These are phyloP conservation scores for Amblyopsis hoosieri DNA, from an alignment of 2,797 vertebrate genomes.

Conservation along the genomic window DNA sequence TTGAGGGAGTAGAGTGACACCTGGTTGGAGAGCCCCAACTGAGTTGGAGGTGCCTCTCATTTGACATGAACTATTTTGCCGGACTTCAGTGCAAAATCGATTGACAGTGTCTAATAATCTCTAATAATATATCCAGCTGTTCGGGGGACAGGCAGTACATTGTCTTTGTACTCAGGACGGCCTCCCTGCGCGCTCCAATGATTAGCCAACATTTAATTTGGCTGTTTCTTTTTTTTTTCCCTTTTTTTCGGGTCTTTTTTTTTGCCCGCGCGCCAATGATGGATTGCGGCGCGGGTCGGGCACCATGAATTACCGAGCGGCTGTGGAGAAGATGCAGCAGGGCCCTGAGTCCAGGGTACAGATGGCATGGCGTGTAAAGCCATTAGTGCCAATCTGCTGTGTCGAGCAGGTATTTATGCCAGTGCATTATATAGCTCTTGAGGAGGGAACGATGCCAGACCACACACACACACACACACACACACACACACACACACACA, in stretches of 20 bases:
- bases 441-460: conserved; percentile 61
- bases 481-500: background rate
- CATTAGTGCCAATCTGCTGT: conserved; percentile 80
- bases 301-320: conserved; percentile 20
- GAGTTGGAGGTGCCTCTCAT: conserved; percentile 26
- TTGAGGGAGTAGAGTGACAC: conserved; percentile 37
- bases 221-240: conserved; percentile 25
- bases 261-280: conserved; percentile 28
- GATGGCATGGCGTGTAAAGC: conserved; percentile 72
- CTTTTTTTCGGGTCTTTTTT: conserved; percentile 12
- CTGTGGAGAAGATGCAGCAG: conserved; percentile 49
- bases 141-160: conserved; percentile 25
- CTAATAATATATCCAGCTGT: conserved; percentile 33
- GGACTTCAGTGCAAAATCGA: too few species aligned
- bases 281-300: conserved; percentile 35
- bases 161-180: background rate
- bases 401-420: conserved; percentile 77
- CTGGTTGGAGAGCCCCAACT: conserved; percentile 37
- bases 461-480: conserved; percentile 20
- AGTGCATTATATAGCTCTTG: conserved; percentile 69
- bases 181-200: conserved; percentile 9
- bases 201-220: conserved; percentile 55
- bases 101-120: too few species aligned
- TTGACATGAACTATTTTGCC: too few species aligned
- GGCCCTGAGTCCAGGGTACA: conserved; percentile 66